Conservation (phyloP, 2,797 vertebrate species). For the Gymnocypris eckloni region DNA sequence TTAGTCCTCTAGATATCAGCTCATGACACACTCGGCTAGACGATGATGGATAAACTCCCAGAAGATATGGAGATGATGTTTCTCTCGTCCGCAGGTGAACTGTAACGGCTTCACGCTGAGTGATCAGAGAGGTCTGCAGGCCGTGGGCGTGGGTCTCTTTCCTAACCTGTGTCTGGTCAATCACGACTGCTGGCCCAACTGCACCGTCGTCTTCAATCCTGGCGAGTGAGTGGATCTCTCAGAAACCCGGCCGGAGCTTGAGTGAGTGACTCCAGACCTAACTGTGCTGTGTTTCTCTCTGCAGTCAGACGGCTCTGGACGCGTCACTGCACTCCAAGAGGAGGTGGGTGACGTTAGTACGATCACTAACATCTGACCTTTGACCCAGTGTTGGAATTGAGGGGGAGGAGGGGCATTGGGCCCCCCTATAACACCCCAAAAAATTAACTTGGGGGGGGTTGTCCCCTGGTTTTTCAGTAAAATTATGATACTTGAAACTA, state of each 20-base stretch:
- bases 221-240: constrained; percentile 83
- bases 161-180: constrained; percentile 94
- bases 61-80: too few species aligned
- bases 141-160: constrained; percentile 92
- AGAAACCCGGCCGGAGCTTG: not conserved
- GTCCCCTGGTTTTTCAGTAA: not conserved
- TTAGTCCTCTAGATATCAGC: too few species aligned
- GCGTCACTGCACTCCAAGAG: constrained; percentile 93
- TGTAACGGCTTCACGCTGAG: constrained; percentile 93
- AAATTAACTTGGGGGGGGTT: too few species aligned
- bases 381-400: constrained; percentile 12
- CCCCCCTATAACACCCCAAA: too few species aligned
- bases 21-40: too few species aligned
- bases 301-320: constrained; percentile 93
- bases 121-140: constrained; percentile 92
- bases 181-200: constrained; percentile 97
- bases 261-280: too few species aligned
- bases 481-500: too few species aligned
- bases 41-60: too few species aligned
- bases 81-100: constrained; percentile 81
- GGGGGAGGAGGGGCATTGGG: too few species aligned
- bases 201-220: constrained; percentile 92
- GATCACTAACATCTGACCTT: constrained; percentile 31
- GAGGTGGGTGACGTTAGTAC: constrained; percentile 89
- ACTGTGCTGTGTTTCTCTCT: constrained; percentile 77